Percentiles rank a stretch among this genome's conserved stretches.
These are phyloP conservation scores for Cyprinodon brontotheroides DNA, from an alignment of 2,113 vertebrate genomes.

Conservation along the genomic window DNA sequence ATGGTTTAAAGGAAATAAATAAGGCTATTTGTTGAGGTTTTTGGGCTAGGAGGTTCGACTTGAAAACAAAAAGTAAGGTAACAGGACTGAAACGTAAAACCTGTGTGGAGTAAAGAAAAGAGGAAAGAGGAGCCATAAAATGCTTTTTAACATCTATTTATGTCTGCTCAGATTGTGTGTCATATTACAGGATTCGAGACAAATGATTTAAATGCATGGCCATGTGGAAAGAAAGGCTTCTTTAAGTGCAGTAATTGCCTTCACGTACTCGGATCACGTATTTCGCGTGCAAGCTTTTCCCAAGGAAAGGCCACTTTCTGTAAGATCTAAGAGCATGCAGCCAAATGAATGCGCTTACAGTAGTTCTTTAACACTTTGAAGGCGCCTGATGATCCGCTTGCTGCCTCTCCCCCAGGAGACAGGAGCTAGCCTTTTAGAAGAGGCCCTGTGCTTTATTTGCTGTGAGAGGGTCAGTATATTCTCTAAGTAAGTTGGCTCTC, in stretches of 20 bases:
- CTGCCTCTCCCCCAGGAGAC: conserved; percentile 15
- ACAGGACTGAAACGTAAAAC: not conserved
- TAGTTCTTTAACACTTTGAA: conserved; percentile 42
- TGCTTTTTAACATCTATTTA: not conserved
- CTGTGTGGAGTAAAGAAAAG: not conserved
- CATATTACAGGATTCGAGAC: not conserved
- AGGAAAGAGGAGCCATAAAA: not conserved
- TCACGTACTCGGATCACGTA: not conserved
- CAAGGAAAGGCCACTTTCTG: not conserved
- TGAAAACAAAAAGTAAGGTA: not conserved
- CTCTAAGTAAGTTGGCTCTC: conserved; percentile 12
- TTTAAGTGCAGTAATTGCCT: not conserved
- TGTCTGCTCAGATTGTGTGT: not conserved
- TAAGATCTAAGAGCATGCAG: not conserved
- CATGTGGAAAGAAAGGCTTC: not conserved
- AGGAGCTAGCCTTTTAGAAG: conserved; percentile 24
- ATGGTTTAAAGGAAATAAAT: not conserved
- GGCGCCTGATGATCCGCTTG: conserved; percentile 31
- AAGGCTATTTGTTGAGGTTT: not conserved
- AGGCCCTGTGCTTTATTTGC: conserved; percentile 29
- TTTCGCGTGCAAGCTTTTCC: not conserved
- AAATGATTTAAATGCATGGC: not conserved
- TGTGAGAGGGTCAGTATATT: conserved; percentile 22
- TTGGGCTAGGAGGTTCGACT: not conserved
- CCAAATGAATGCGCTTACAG: conserved; percentile 20